Conservation (phyloP, 2,797 vertebrate genomes). For the Gambusia yucatana region DNA sequence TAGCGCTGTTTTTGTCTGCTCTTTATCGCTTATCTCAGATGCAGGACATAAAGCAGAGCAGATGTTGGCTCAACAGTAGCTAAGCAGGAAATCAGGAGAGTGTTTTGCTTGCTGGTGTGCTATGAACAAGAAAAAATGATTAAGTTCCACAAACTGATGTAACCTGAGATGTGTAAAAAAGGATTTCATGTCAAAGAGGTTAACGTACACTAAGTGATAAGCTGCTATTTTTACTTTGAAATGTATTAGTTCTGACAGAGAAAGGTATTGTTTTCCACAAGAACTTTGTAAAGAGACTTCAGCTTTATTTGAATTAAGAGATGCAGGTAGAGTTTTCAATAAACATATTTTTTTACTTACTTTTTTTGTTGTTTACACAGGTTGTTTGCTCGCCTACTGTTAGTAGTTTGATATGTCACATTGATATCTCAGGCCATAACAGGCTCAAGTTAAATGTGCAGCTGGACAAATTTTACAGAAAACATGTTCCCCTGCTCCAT, state of each 20-base stretch:
- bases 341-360: not conserved
- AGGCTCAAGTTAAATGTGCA: not conserved
- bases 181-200: not conserved
- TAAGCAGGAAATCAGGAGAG: slow-evolving; percentile 53
- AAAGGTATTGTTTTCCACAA: not conserved
- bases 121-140: slow-evolving; percentile 32
- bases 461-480: not conserved
- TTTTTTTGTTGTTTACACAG: not conserved
- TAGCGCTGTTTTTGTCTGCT: slow-evolving; percentile 39
- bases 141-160: slow-evolving; percentile 16
- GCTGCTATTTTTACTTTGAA: not conserved
- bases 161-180: slow-evolving; percentile 1
- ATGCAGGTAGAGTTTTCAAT: not conserved
- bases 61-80: slow-evolving; percentile 31
- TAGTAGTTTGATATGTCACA: not conserved
- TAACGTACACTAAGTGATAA: not conserved
- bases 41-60: slow-evolving; percentile 57
- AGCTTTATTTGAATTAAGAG: not conserved
- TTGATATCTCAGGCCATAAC: not conserved
- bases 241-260: not conserved
- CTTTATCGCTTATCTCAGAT: slow-evolving; percentile 69
- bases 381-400: not conserved
- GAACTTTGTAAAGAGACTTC: not conserved
- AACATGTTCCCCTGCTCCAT: not conserved
- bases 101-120: slow-evolving; percentile 15